phyloP scores from a whole-genome alignment of 1,140 invertebrate species.

The Anoplolepis gracilipes region DNA sequence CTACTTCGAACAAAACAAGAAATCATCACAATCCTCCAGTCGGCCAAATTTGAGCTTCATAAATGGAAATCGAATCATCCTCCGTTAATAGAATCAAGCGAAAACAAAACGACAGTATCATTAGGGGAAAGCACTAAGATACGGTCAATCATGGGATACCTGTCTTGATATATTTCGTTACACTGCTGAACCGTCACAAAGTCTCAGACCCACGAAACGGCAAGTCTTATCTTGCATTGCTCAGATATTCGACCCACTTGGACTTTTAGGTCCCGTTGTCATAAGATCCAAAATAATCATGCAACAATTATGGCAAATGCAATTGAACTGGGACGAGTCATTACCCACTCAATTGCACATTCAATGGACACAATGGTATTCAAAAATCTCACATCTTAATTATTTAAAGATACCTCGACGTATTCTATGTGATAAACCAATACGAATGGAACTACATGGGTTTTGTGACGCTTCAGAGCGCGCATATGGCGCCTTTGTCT shows the following conservation, averaged over 20 bases:
- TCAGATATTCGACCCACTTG: conserved; percentile 21
- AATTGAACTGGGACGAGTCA: background rate
- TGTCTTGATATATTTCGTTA: background rate
- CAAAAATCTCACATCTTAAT: background rate
- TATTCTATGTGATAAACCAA: background rate
- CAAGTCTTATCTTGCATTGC: background rate
- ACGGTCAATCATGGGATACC: background rate
- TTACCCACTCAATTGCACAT: background rate
- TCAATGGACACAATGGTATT: background rate
- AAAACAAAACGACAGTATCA: too few species aligned
- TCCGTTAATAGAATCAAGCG: too few species aligned
- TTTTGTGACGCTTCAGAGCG: too few species aligned
- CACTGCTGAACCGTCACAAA: too few species aligned
- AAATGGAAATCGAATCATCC: conserved; percentile 2
- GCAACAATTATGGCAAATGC: background rate
- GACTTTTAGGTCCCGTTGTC: background rate
- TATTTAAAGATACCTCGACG: background rate
- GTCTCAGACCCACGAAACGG: too few species aligned
- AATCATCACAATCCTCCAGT: background rate
- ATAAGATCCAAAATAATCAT: background rate
- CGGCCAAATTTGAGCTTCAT: background rate
- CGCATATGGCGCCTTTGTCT: too few species aligned
- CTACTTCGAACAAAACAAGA: background rate
- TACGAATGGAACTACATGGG: too few species aligned
- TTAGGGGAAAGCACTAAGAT: background rate